Evolutionary conservation across 2,888 invertebrate genomes (phyloP).

Genomic region (Spodoptera exigua): DNA sequence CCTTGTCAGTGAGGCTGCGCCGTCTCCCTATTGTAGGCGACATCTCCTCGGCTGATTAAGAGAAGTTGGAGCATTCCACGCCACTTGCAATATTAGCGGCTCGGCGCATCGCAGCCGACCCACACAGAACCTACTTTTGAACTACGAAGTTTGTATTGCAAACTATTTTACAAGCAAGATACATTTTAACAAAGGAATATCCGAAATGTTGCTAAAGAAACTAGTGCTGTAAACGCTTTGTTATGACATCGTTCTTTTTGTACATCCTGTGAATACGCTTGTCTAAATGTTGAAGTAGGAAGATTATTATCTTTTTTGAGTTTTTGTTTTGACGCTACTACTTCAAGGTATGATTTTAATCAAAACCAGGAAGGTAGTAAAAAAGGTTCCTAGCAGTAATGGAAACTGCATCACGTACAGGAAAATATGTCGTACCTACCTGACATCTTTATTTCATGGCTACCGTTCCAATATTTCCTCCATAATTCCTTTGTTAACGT

Average conservation of each 20-base stretch:
- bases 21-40: slow-evolving; percentile 55
- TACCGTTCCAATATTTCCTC: too few species aligned
- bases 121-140: slow-evolving; percentile 41
- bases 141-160: slow-evolving; percentile 35
- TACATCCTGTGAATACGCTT: not conserved
- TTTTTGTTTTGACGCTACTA: too few species aligned
- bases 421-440: too few species aligned
- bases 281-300: not conserved
- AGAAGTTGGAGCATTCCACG: slow-evolving; percentile 63
- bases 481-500: not conserved
- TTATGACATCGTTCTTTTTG: slow-evolving; percentile 19
- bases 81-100: slow-evolving; percentile 61
- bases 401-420: too few species aligned
- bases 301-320: too few species aligned
- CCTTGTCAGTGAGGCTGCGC: slow-evolving; percentile 42
- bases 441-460: too few species aligned
- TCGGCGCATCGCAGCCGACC: slow-evolving; percentile 44
- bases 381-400: too few species aligned
- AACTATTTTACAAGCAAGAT: slow-evolving; percentile 44
- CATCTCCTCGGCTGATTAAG: slow-evolving; percentile 63
- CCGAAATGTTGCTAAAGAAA: slow-evolving; percentile 35
- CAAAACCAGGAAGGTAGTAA: too few species aligned
- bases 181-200: slow-evolving; percentile 44
- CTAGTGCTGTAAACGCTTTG: slow-evolving; percentile 21
- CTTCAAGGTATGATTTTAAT: too few species aligned